Percentiles rank a stretch among this genome's conserved stretches.
Evolutionary conservation across 2,797 vertebrate genomes (phyloP).

Genomic region (Pantherophis alleghaniensis): DNA sequence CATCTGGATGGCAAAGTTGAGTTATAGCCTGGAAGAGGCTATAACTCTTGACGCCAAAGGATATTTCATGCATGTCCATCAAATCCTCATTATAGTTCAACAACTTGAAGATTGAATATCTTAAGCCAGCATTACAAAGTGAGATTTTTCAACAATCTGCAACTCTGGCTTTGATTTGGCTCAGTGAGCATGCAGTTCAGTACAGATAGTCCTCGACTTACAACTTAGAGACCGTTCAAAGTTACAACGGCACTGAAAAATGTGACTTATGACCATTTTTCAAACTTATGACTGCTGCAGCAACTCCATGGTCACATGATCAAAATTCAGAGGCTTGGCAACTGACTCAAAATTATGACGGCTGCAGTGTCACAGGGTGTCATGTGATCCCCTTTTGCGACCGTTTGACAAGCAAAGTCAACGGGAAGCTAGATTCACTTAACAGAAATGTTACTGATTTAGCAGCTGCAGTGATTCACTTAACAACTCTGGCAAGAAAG

Average conservation of each 20-base stretch:
- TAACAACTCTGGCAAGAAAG: background rate
- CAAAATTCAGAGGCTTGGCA: background rate
- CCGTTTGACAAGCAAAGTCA: background rate
- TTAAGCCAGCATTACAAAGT: background rate
- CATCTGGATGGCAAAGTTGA: rapidly evolving
- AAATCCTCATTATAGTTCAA: background rate
- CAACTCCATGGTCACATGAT: background rate
- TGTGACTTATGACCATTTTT: background rate
- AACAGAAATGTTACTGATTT: background rate
- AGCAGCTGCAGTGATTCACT: background rate
- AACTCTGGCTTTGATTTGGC: background rate
- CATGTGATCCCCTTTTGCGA: background rate
- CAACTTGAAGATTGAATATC: background rate
- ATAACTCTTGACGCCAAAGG: background rate
- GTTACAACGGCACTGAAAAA: background rate
- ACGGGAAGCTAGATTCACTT: background rate
- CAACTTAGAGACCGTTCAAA: background rate
- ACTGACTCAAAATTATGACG: background rate
- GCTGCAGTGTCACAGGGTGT: rapidly evolving
- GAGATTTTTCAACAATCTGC: background rate
- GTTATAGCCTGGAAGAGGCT: too few relatives aligned
- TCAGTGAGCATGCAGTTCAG: too few relatives aligned
- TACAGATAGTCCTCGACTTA: background rate
- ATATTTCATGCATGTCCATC: background rate
- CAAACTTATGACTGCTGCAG: background rate